Percentiles rank a stretch among this genome's conserved stretches.
These are phyloP conservation scores for Rugalucina vietnamica DNA, from an alignment of 2,888 invertebrate genomes.

Conservation along the genomic window DNA sequence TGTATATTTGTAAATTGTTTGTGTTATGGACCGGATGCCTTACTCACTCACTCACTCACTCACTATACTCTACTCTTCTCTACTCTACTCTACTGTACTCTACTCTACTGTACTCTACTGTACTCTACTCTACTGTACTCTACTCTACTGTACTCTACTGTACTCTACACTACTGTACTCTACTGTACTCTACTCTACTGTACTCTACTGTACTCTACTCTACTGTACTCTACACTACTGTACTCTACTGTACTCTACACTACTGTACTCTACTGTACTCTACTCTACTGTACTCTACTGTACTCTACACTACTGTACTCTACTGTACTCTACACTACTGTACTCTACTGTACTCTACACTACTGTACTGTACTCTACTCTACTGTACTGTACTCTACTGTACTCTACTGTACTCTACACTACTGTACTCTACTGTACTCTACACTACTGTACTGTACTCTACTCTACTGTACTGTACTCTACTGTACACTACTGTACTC, in stretches of 20 bases:
- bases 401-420: neutral
- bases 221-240: constrained; percentile 10
- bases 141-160: constrained; percentile 10
- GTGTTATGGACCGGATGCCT: too few species aligned
- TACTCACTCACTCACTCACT: neutral
- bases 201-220: constrained; percentile 15
- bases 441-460: constrained; percentile 11
- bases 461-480: constrained; percentile 17
- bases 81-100: constrained; percentile 17
- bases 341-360: constrained; percentile 17
- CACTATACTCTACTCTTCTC: constrained; percentile 1
- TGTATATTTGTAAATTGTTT: too few species aligned
- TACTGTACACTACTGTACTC: constrained; percentile 21
- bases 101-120: neutral
- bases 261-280: constrained; percentile 14
- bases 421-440: neutral
- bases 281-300: constrained; percentile 25
- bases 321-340: constrained; percentile 13
- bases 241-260: neutral
- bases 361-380: neutral
- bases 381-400: neutral
- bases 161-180: constrained; percentile 18
- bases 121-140: neutral
- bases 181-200: constrained; percentile 9
- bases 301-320: constrained; percentile 7